phyloP scores from a whole-genome alignment of 2,888 invertebrate genomes.

The Andrena minutula region DNA sequence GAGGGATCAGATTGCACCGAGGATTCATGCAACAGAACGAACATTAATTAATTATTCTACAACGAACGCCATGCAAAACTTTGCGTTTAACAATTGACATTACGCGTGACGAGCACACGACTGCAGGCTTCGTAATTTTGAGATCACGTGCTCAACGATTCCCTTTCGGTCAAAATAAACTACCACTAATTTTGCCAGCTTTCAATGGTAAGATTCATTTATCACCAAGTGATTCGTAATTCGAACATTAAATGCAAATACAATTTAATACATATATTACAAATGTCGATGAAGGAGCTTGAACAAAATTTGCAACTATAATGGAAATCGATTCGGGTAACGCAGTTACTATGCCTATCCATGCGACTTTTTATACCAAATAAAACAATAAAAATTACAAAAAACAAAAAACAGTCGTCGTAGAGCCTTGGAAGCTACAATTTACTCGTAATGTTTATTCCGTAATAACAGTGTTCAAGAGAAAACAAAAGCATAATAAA shows the following conservation, averaged over 20 bases:
- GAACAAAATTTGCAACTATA: not conserved
- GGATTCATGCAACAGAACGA: slow-evolving; percentile 46
- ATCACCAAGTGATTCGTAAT: not conserved
- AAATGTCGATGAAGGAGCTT: not conserved
- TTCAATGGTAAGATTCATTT: not conserved
- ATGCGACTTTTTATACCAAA: slow-evolving; percentile 8
- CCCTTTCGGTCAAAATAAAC: not conserved
- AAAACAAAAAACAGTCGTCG: not conserved
- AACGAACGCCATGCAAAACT: slow-evolving; percentile 21
- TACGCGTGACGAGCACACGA: slow-evolving; percentile 1
- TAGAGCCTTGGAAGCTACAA: slow-evolving; percentile 60
- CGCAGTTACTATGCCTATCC: not conserved
- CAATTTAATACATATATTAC: not conserved
- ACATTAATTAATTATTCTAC: slow-evolving; percentile 19
- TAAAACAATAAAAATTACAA: slow-evolving; percentile 6
- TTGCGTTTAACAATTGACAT: slow-evolving; percentile 47
- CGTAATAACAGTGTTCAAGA: slow-evolving; percentile 29
- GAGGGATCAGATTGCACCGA: slow-evolving; percentile 75
- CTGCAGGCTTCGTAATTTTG: slow-evolving; percentile 21
- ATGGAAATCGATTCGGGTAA: slow-evolving; percentile 1
- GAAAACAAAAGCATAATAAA: slow-evolving; percentile 34
- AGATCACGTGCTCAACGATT: slow-evolving; percentile 3
- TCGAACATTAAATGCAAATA: not conserved
- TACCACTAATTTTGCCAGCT: not conserved
- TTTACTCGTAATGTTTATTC: slow-evolving; percentile 42